A percentile compares a stretch with the other conserved stretches of the same genome.
Conservation (phyloP, 2,797 vertebrate genomes). For the Decapterus maruadsi region DNA sequence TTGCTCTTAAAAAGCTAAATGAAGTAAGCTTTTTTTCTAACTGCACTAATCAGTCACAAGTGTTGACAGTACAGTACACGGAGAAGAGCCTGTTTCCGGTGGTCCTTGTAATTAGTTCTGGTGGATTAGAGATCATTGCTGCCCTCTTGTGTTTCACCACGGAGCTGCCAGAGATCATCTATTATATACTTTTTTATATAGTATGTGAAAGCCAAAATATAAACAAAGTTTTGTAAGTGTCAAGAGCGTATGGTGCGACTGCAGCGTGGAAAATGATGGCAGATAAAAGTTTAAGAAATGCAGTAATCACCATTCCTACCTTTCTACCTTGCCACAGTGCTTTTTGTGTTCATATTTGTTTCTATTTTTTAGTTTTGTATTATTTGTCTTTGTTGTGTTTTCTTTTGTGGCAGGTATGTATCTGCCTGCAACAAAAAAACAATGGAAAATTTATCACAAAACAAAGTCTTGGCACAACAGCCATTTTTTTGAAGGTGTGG, state of each 20-base stretch:
- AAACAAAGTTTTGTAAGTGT: background rate
- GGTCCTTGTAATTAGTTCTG: conserved; percentile 36
- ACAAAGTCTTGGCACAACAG: background rate
- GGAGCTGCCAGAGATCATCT: background rate
- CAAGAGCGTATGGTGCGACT: no score
- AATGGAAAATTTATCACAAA: no score
- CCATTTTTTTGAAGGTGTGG: background rate
- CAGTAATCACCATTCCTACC: no score
- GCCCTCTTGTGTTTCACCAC: conserved; percentile 75
- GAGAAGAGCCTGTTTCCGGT: conserved; percentile 24
- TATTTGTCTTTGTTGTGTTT: no score
- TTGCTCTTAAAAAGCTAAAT: conserved; percentile 17
- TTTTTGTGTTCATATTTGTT: no score
- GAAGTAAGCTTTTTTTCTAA: conserved; percentile 8
- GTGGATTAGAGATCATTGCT: conserved; percentile 74
- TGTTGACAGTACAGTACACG: conserved; percentile 15
- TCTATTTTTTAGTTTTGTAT: no score
- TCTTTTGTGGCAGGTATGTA: no score
- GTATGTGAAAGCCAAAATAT: background rate
- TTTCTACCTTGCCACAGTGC: no score
- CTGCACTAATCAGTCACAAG: conserved; percentile 8
- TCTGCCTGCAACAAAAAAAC: no score
- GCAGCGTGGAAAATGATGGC: no score
- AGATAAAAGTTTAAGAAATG: no score
- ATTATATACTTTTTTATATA: conserved; percentile 2